These are phyloP conservation scores for Pseudochromis fuscus DNA, from an alignment of 2,797 vertebrate genomes.

Conservation along the genomic window DNA sequence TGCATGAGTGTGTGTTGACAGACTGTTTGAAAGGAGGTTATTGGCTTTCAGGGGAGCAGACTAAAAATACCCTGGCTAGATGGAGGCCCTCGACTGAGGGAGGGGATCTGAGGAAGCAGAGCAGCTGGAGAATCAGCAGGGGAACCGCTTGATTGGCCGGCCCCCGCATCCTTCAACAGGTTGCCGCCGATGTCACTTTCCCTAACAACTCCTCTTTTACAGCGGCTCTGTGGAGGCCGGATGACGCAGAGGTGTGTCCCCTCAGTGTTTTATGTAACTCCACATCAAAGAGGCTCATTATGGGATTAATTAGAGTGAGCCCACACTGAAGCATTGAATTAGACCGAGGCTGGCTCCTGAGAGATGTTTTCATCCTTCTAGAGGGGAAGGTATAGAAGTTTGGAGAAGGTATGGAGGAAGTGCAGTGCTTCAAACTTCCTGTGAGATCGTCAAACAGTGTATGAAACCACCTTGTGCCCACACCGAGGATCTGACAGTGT, in stretches of 20 bases:
- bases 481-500: too few species aligned
- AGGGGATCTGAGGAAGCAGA: conserved; percentile 49
- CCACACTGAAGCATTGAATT: conserved; percentile 53
- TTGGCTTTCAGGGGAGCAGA: conserved; percentile 70
- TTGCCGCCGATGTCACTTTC: conserved; percentile 31
- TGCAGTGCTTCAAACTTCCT: not conserved
- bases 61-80: conserved; percentile 78
- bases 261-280: conserved; percentile 59
- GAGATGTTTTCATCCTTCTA: conserved; percentile 41
- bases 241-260: conserved; percentile 50
- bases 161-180: conserved; percentile 48
- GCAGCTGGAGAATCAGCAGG: conserved; percentile 54
- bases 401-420: conserved; percentile 17
- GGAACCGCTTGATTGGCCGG: conserved; percentile 41
- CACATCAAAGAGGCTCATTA: conserved; percentile 71
- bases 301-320: conserved; percentile 75
- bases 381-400: conserved; percentile 11
- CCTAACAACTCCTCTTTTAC: conserved; percentile 7
- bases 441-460: not conserved
- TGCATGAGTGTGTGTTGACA: conserved; percentile 31
- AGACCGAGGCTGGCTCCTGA: conserved; percentile 53
- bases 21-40: conserved; percentile 75
- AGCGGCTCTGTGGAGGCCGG: conserved; percentile 14
- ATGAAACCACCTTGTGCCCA: not conserved
- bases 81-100: conserved; percentile 60